These are phyloP conservation scores for Apostichopus parvimensis DNA, from an alignment of 35 echinoderm and acorn worm species.

Conservation along the genomic window DNA sequence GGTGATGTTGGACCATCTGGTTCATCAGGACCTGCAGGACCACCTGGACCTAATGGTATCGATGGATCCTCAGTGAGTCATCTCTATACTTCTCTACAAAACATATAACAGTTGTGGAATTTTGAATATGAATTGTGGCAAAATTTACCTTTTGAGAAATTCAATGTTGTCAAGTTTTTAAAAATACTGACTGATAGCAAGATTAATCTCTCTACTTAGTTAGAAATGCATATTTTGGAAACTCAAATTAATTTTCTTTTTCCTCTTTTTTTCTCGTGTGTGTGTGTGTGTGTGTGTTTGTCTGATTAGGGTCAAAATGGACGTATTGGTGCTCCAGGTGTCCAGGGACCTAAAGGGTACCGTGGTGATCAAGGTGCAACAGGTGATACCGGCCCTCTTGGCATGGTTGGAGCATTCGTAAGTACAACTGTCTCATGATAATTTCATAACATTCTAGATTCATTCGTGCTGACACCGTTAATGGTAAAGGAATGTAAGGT, in stretches of 20 bases:
- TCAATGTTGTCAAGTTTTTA: no score
- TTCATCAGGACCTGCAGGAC: conserved; percentile 27
- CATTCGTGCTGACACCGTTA: no score
- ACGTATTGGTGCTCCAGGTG: neutral
- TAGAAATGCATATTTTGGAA: no score
- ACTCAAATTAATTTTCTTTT: no score
- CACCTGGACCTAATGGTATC: conserved; percentile 34
- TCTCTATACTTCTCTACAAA: neutral
- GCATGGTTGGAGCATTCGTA: conserved; percentile 34
- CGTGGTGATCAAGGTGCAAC: conserved; percentile 43
- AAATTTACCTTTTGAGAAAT: no score
- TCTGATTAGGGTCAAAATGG: conserved; percentile 28
- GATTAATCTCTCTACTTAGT: no score
- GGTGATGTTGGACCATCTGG: conserved; percentile 21
- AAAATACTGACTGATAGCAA: no score
- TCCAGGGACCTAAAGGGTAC: conserved; percentile 25
- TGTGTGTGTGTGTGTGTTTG: neutral
- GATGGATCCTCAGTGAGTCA: conserved; percentile 27
- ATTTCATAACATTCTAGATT: no score
- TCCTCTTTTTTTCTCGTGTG: neutral
- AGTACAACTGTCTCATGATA: neutral
- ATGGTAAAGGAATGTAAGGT: no score
- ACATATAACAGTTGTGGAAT: no score
- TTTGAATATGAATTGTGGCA: no score
- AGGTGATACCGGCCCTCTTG: neutral